Evolutionary conservation across 1,140 invertebrate genomes (phyloP).

Genomic region (Brachionus sp.): DNA sequence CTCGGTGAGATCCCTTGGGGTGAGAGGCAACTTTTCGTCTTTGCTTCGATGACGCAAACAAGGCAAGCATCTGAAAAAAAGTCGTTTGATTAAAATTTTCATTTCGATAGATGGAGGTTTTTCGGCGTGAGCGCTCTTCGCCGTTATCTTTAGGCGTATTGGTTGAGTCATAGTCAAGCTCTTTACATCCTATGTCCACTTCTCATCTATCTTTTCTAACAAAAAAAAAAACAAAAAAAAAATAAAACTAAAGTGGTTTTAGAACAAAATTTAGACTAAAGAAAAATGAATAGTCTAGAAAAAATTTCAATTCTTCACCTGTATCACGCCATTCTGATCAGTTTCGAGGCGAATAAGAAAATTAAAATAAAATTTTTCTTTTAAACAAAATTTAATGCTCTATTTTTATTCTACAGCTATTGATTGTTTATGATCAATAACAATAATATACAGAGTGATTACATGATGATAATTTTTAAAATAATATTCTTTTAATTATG

Average conservation of each 20-base stretch:
- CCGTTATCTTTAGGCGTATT: slow-evolving; percentile 35
- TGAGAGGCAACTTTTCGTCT: slow-evolving; percentile 31
- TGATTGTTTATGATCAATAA: neutral
- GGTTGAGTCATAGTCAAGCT: slow-evolving; percentile 35
- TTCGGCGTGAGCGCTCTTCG: neutral
- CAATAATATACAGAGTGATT: neutral
- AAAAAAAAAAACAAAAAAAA: too few relatives aligned
- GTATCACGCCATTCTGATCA: neutral
- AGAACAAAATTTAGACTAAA: too few relatives aligned
- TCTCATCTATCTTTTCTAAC: neutral
- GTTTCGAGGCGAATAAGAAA: neutral
- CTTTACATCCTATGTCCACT: neutral
- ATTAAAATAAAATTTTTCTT: neutral
- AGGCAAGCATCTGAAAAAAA: slow-evolving; percentile 5
- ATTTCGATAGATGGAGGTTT: slow-evolving; percentile 42
- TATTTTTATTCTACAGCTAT: too few relatives aligned
- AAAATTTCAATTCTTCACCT: neutral
- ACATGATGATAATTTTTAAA: neutral
- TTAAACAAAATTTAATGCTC: too few relatives aligned
- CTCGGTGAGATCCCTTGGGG: neutral
- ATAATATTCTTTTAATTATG: neutral
- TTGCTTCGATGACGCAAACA: neutral
- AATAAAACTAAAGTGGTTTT: too few relatives aligned
- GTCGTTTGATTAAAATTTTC: slow-evolving; percentile 38
- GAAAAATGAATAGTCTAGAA: neutral